Percentiles rank a stretch among this genome's conserved stretches.
Evolutionary conservation across 2,888 invertebrate genomes (phyloP).

Genomic region (Phengaris arion): DNA sequence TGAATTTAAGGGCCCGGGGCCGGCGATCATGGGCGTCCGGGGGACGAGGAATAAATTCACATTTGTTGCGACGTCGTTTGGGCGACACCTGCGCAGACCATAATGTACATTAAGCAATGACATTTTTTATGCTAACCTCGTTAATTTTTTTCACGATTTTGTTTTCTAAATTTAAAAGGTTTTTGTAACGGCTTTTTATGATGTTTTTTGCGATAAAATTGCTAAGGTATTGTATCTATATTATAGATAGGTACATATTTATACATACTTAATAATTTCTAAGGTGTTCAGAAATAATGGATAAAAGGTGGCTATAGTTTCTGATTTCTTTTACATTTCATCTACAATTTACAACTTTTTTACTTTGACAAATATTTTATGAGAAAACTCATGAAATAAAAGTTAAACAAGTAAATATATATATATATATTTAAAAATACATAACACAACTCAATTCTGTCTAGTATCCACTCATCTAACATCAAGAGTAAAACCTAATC

Average conservation of each 20-base stretch:
- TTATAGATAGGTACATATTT: too few species aligned
- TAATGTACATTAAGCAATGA: constrained; percentile 55
- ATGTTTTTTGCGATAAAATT: neutral
- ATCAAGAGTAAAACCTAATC: neutral
- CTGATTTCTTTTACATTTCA: too few species aligned
- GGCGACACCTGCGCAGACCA: constrained; percentile 63
- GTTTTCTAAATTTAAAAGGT: constrained; percentile 26
- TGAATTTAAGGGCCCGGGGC: constrained; percentile 75
- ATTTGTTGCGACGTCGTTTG: constrained; percentile 67
- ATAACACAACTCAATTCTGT: neutral
- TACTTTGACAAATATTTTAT: too few species aligned
- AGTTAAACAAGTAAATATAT: too few species aligned
- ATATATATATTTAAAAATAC: neutral
- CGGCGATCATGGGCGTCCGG: constrained; percentile 72
- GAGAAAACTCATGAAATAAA: too few species aligned
- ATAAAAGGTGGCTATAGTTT: too few species aligned
- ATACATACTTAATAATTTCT: too few species aligned
- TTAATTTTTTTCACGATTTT: constrained; percentile 31
- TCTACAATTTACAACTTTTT: too few species aligned
- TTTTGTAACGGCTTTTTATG: neutral
- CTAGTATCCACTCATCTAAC: neutral
- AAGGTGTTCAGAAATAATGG: neutral
- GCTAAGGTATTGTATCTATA: neutral
- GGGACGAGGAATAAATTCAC: constrained; percentile 71
- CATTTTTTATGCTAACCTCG: constrained; percentile 31